These are phyloP conservation scores for Ginglymostoma cirratum DNA, from an alignment of 2,113 vertebrate species.

Conservation along the genomic window DNA sequence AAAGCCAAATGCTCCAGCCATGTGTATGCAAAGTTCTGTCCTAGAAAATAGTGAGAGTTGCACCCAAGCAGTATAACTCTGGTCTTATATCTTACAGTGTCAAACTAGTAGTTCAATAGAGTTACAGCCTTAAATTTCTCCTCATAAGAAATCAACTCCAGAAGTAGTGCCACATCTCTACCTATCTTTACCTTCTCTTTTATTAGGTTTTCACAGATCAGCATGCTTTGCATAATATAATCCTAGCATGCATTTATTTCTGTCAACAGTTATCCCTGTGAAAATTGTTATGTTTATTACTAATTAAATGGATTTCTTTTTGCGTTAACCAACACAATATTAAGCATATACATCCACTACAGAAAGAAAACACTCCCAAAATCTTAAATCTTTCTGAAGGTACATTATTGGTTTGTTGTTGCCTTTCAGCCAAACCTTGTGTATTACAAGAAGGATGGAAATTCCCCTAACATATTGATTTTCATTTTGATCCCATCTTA, in stretches of 20 bases:
- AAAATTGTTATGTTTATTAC: background rate
- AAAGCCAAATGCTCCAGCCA: background rate
- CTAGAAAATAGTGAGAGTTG: background rate
- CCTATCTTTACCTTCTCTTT: background rate
- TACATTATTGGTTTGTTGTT: background rate
- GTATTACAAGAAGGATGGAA: background rate
- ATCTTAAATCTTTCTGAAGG: background rate
- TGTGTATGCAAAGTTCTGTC: background rate
- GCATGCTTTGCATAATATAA: background rate
- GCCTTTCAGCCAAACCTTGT: background rate
- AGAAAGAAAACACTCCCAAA: background rate
- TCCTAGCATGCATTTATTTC: background rate
- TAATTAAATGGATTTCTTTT: background rate
- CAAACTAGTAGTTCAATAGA: background rate
- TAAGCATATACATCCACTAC: background rate
- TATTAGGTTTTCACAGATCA: background rate
- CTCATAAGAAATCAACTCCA: background rate
- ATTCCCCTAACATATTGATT: background rate
- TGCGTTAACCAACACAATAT: background rate
- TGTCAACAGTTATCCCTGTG: background rate
- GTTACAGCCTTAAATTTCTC: background rate
- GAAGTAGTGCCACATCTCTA: background rate
- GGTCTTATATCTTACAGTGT: background rate
- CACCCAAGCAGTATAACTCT: background rate
- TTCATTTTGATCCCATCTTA: background rate